Base-by-base conservation (phyloP, 2,113 vertebrate species). In the Illadopsis cleaveri region DNA sequence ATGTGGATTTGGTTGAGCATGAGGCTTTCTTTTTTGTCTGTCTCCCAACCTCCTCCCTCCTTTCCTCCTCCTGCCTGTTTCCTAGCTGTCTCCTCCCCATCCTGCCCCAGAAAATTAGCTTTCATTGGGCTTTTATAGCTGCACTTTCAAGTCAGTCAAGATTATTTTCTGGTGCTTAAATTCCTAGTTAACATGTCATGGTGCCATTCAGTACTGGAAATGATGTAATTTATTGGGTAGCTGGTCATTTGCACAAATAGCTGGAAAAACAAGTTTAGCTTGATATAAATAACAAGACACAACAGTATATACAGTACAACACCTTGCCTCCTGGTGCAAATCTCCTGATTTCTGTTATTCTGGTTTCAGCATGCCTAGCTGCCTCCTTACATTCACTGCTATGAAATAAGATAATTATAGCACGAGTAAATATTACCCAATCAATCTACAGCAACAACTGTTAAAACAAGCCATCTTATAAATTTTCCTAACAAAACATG, bases 371-470 rank as follows among this genome's bases (percentile, higher is more conserved):
- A 27, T 3, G 31, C 48, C 77, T 79, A 84, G 56, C 60, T 94
- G 80, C 78, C 54, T 77, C 88, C 83, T 94, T 69, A 71, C 54
- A 53, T 84, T 84, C 31, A 30, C 42, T 78, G 51, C 60, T 72
- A 78, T 53, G 96, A 89, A 96, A 94, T 92, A 95, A 97, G 96
- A 90, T 86, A 96, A 94, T 96, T 96, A 94, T 94, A 95, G 96
- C 95, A 79, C 5, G 15, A 95, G 95, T 92, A 97, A 97, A 96
- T 86, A 77, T 96, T 94, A 78, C 40, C 79, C 92, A 95, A 81
- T 95, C 89, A 91, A 89, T 91, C 90, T 89, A 76, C 77, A 23
- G 38, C 80, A 92, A 94, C 94, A 96, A 97, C 96, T 96, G 95
- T 96, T 96, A 92, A 97, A 95, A 95, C 94, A 95, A 92, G 24